A percentile compares a stretch with the other conserved stretches of the same genome.
phyloP scores from a whole-genome alignment of 2,113 vertebrate species.

The Oxygymnocypris stewartii region DNA sequence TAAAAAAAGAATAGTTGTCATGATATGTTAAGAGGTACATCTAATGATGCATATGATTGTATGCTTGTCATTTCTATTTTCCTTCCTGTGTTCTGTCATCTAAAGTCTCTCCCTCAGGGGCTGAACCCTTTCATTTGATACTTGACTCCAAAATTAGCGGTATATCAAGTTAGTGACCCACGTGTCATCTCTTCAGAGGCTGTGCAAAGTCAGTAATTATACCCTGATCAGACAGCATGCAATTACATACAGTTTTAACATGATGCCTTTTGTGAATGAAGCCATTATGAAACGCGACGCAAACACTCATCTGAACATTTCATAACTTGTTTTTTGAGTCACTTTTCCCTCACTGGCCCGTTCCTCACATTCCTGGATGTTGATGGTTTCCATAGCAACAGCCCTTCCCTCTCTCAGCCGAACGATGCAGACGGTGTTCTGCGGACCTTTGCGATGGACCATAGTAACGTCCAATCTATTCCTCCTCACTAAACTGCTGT shows the following conservation, averaged over 20 bases:
- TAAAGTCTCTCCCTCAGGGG: background rate
- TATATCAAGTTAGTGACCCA: background rate
- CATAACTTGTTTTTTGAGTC: too few relatives aligned
- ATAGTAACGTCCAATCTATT: background rate
- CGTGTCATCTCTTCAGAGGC: background rate
- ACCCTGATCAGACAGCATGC: background rate
- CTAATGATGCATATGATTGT: background rate
- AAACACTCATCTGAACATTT: conserved; percentile 3
- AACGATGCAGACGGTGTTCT: background rate
- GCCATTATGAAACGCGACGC: background rate
- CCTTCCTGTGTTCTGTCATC: background rate
- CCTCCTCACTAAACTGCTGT: conserved; percentile 2
- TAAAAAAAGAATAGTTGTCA: background rate
- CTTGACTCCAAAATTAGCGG: background rate
- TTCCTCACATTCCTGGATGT: background rate
- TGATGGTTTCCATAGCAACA: conserved; percentile 1
- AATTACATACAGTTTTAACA: background rate
- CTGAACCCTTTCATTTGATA: background rate
- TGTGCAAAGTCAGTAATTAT: background rate
- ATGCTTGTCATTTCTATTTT: background rate
- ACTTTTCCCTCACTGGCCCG: too few relatives aligned
- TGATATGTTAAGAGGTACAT: background rate
- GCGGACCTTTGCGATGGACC: background rate
- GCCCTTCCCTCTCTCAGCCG: background rate
- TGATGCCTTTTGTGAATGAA: too few relatives aligned